Evolutionary conservation across 2,797 vertebrate genomes (phyloP), one percentile per base, ranked within the genome.

Genomic region (Pelobates cultripes): DNA sequence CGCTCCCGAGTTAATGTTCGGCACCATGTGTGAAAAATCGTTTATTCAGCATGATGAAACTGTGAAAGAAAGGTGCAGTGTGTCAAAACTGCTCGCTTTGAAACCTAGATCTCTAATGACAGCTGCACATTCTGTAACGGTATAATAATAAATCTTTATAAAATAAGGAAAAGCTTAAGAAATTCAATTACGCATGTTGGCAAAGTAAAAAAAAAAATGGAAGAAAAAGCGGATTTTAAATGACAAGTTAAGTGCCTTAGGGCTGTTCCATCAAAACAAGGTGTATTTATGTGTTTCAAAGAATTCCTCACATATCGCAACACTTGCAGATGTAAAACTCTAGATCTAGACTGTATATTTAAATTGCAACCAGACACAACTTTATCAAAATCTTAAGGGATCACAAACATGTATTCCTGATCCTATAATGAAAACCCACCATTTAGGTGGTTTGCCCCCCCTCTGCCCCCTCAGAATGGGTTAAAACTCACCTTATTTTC

Each of bases 61-160:
- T 14, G 63, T 67, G 70, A 12, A 53, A 64, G 41, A 61, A 45
- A 71, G 68, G 10, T 15, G 17, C 3, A 17, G 51, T 3, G 7
- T 57, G 28, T 75, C 53, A 7, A 61, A 57, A 73, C 17, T 9
- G 51, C 13, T 42, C 42, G 70, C 71, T 28, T 66, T 17, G 12
- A 69, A 43, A 57, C 7, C 3, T 13, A 79, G 44, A 67, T 64
- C 15, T 13, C 74, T 9, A 57, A 12, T 81, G 43, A 75, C 43
- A 61, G 73, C 79, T 53, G 73, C 42, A 61, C 63, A 53, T 43
- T 75, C 74, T 13, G 57, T 42, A 68, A 42, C 3, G 41, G 28
- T 60, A 7, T 14, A 64, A 69, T 14, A 64, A 69, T 60, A 80
- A 80, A 74, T 80, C 71, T 57, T 71, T 63, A 64, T 64, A 64